Percentiles rank a stretch among this genome's conserved stretches.
Conservation (phyloP, 2,113 vertebrate species). For the Myiozetetes cayanensis region DNA sequence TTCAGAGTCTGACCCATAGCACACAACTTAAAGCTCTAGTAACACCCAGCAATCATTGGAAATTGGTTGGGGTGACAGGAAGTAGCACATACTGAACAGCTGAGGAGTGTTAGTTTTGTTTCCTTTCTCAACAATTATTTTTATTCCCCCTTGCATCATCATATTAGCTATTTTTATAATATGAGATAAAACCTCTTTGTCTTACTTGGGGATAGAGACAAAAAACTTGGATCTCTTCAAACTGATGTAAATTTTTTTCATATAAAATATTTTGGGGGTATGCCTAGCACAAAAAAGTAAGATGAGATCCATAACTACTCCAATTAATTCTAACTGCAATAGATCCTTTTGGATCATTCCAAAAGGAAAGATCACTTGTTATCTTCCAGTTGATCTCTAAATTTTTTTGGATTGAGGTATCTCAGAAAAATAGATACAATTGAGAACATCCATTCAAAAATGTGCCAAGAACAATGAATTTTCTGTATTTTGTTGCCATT, state of each 20-base stretch:
- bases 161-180: not conserved
- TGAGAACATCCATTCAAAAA: not conserved
- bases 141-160: not conserved
- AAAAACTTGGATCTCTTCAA: not conserved
- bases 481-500: not conserved
- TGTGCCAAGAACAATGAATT: not conserved
- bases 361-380: not conserved
- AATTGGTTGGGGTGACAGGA: too few species aligned
- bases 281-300: not conserved
- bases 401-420: not conserved
- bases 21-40: not conserved
- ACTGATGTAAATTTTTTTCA: not conserved
- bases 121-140: not conserved
- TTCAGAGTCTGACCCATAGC: not conserved
- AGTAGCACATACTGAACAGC: rapidly evolving
- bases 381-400: not conserved
- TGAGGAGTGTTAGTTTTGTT: not conserved
- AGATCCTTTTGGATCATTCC: too few species aligned
- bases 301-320: not conserved
- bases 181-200: not conserved
- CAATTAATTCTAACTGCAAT: not conserved
- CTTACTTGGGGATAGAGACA: not conserved
- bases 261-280: not conserved
- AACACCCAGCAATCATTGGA: not conserved
- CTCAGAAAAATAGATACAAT: not conserved